phyloP scores from a whole-genome alignment of 1,140 invertebrate genomes.

The Odontomachus brunneus region DNA sequence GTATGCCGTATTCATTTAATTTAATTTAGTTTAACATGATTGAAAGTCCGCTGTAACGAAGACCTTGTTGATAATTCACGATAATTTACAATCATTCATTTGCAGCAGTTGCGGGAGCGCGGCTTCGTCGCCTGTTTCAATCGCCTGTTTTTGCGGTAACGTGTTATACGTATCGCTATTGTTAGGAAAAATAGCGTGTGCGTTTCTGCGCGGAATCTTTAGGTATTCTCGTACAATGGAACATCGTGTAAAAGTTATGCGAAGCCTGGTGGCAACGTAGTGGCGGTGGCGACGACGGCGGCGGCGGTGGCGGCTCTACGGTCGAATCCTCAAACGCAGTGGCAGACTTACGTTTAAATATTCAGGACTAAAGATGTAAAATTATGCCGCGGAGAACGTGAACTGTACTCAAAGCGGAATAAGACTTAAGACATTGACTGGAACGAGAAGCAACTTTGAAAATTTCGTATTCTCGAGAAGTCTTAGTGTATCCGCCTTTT shows the following conservation, averaged over 20 bases:
- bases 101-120: no score
- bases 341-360: slow-evolving; percentile 61
- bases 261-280: no score
- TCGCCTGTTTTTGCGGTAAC: neutral
- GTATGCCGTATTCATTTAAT: no score
- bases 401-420: slow-evolving; percentile 57
- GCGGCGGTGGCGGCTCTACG: slow-evolving; percentile 25
- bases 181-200: slow-evolving; percentile 1
- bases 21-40: no score
- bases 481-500: slow-evolving; percentile 55
- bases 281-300: no score
- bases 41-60: no score
- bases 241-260: slow-evolving; percentile 59
- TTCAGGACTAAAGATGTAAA: slow-evolving; percentile 60
- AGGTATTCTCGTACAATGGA: slow-evolving; percentile 51
- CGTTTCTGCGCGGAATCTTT: slow-evolving; percentile 42
- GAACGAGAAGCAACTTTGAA: slow-evolving; percentile 58
- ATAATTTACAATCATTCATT: no score
- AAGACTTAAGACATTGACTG: slow-evolving; percentile 62
- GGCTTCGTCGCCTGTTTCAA: no score
- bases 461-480: slow-evolving; percentile 53
- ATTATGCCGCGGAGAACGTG: slow-evolving; percentile 60
- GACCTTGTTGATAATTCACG: no score
- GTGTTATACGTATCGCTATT: slow-evolving; percentile 6
- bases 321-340: slow-evolving; percentile 52